Base-by-base conservation (phyloP, 1,140 invertebrate genomes). In the Conopomorpha cramerella region DNA sequence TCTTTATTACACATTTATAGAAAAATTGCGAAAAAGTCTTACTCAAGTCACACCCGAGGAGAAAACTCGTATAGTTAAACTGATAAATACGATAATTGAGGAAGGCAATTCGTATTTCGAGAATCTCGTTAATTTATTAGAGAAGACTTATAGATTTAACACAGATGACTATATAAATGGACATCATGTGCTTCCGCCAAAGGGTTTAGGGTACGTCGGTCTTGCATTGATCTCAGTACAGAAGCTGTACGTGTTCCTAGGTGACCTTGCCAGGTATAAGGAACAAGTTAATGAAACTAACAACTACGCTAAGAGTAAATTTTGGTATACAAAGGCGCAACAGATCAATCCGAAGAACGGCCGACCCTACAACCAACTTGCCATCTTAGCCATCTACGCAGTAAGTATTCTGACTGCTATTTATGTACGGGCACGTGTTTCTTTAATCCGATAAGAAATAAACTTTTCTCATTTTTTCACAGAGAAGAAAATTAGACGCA, bases 281-380 rank as follows among this genome's bases (percentile, higher is more conserved):
- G 92, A 96, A 55, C 87, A 91, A 60, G 84, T 86, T 11, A 89
- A 90, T 47, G 88, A 93, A 50, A 86, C 88, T 0, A 82, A 85
- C 10, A 96, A 95, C 78, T 96, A 89, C 63, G 86, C 86, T 16
- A 90, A 90, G 77, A 92, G 92, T 38, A 85, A 90, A 73, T 86
- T 86, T 48, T 94, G 87, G 84, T 98, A 98, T 60, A 84, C 92
- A 15, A 95, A 95, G 80, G 94, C 95, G 3, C 91, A 95, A 58
- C 88, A 92, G 68, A 86, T 96, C 13, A 93, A 95, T 71, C 94
- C 95, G 1, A 94, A 95, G 74, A 96, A 96, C 81, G 94, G 94
- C 17, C 83, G 90, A 40, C 93, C 95, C 10, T 98, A 96, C 59
- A 93, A 96, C 76, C 94, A 97, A 63, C 77, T 98, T 42, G 95